phyloP scores from a whole-genome alignment of 2,888 invertebrate genomes.

The Odontothrips loti region DNA sequence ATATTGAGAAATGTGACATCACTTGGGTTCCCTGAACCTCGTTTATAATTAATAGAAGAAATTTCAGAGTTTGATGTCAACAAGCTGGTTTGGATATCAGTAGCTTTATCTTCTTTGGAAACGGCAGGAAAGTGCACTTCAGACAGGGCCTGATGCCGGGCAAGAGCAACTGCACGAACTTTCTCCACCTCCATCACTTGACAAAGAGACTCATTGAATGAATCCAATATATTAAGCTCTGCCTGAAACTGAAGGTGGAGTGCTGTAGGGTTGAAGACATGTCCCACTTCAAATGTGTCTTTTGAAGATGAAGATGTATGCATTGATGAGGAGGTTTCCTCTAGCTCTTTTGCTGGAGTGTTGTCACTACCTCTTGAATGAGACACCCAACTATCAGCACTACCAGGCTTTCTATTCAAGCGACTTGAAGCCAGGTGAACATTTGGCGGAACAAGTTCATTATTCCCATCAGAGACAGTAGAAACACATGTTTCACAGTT shows the following conservation, averaged over 20 bases:
- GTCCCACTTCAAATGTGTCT: slow-evolving; percentile 37
- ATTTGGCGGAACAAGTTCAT: not conserved
- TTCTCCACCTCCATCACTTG: slow-evolving; percentile 57
- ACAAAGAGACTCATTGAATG: slow-evolving; percentile 56
- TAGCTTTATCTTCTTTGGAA: not conserved
- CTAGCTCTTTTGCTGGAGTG: not conserved
- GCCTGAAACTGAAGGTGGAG: slow-evolving; percentile 58
- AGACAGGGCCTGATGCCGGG: not conserved
- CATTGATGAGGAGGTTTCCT: not conserved
- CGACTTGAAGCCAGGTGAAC: not conserved
- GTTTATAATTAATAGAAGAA: slow-evolving; percentile 41
- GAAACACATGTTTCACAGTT: no score
- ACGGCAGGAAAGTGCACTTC: not conserved
- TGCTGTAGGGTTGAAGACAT: slow-evolving; percentile 48
- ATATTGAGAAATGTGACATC: slow-evolving; percentile 40
- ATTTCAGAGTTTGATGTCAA: slow-evolving; percentile 37
- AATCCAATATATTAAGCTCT: slow-evolving; percentile 57
- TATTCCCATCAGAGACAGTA: not conserved
- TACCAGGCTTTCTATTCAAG: not conserved
- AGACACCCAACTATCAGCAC: not conserved
- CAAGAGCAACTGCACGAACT: slow-evolving; percentile 38
- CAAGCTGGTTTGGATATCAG: not conserved
- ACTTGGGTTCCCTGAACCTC: slow-evolving; percentile 38
- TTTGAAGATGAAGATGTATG: not conserved
- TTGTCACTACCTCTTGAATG: not conserved